Conservation (phyloP, 1,140 invertebrate species). For the Centruroides vittatus region DNA sequence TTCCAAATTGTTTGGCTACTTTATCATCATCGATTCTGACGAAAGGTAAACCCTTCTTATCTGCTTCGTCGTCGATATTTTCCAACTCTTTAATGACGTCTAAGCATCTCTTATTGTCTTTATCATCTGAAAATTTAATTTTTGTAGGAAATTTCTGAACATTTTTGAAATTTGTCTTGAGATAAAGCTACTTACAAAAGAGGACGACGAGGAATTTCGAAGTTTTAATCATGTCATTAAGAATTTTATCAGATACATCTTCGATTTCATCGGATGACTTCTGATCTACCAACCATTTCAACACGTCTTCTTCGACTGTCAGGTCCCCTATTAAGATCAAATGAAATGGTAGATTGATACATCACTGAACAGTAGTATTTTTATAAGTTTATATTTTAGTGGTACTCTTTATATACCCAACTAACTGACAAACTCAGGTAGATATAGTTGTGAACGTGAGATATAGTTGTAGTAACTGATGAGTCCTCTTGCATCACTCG, state of each 20-base stretch:
- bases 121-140: slow-evolving; percentile 53
- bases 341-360: not conserved
- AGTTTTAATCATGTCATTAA: slow-evolving; percentile 73
- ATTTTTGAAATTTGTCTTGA: not conserved
- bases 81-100: slow-evolving; percentile 75
- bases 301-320: slow-evolving; percentile 57
- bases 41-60: slow-evolving; percentile 45
- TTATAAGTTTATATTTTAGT: too few relatives aligned
- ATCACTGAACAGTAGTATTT: too few relatives aligned
- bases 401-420: too few relatives aligned
- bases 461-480: too few relatives aligned
- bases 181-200: slow-evolving; percentile 56
- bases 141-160: not conserved
- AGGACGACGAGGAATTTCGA: slow-evolving; percentile 70
- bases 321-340: slow-evolving; percentile 40
- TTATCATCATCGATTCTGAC: slow-evolving; percentile 47
- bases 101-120: slow-evolving; percentile 74
- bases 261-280: slow-evolving; percentile 88
- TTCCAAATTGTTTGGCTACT: slow-evolving; percentile 67
- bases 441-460: too few relatives aligned
- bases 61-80: slow-evolving; percentile 89
- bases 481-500: too few relatives aligned
- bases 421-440: too few relatives aligned
- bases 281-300: slow-evolving; percentile 85
- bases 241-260: slow-evolving; percentile 87